Evolutionary conservation across 2,797 vertebrate species (phyloP).

Genomic region (Liasis olivaceus): DNA sequence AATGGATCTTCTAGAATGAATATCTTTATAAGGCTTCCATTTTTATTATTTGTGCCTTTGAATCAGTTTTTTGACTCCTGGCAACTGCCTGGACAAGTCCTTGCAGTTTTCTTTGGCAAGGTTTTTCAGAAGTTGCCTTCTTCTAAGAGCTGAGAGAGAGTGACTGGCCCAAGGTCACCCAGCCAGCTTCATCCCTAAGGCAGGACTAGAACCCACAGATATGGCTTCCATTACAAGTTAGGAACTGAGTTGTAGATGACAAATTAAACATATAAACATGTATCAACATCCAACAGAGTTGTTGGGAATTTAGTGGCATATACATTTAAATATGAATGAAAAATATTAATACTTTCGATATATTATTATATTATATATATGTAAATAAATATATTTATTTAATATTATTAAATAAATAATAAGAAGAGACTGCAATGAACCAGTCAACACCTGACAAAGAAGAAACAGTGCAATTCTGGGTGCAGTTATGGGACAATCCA

Average conservation of each 20-base stretch:
- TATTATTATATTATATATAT: no score
- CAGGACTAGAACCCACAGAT: neutral
- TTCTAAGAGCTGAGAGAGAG: neutral
- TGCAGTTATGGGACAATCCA: no score
- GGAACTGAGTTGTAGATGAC: neutral
- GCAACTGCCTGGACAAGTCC: neutral
- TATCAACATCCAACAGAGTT: neutral
- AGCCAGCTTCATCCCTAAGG: neutral
- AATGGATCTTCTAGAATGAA: neutral
- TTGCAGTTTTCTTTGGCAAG: neutral
- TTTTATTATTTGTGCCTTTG: neutral
- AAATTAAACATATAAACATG: neutral
- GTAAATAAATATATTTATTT: no score
- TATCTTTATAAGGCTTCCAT: neutral
- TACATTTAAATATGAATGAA: neutral
- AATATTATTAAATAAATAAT: no score
- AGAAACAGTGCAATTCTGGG: no score
- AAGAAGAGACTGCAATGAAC: no score
- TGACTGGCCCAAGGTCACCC: neutral
- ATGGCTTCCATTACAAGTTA: neutral
- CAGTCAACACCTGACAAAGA: no score
- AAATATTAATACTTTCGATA: no score
- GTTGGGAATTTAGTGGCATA: neutral
- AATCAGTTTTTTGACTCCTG: neutral
- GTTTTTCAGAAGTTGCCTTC: neutral